Percentiles rank a stretch among this genome's conserved stretches.
phyloP scores from a whole-genome alignment of 1,140 invertebrate species.

The Thaumetopoea pityocampa region DNA sequence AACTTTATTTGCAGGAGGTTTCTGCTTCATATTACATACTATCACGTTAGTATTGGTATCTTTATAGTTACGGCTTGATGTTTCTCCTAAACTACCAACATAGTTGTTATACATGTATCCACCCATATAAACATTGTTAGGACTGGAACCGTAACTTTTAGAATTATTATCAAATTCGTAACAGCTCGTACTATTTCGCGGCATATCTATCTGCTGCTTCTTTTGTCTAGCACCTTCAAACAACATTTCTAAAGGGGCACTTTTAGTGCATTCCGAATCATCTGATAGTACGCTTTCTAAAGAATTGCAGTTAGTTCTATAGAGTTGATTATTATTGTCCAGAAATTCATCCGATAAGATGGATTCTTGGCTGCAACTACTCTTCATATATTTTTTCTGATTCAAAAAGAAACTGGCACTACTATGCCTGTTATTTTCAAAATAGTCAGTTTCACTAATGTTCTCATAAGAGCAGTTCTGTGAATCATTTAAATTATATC shows the following conservation, averaged over 20 bases:
- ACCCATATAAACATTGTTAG: slow-evolving; percentile 70
- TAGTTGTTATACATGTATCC: slow-evolving; percentile 71
- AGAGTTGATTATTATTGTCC: slow-evolving; percentile 78
- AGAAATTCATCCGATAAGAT: slow-evolving; percentile 82
- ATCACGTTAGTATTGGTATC: slow-evolving; percentile 6
- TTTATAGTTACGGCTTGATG: slow-evolving; percentile 41
- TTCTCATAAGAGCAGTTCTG: slow-evolving; percentile 73
- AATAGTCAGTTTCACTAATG: slow-evolving; percentile 60
- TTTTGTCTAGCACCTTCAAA: slow-evolving; percentile 74
- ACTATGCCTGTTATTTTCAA: slow-evolving; percentile 76
- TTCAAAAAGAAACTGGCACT: slow-evolving; percentile 82
- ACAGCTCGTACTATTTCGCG: slow-evolving; percentile 68
- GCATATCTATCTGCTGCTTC: slow-evolving; percentile 51
- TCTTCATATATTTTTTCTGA: slow-evolving; percentile 75
- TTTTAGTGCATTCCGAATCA: slow-evolving; percentile 86
- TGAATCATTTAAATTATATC: slow-evolving; percentile 67
- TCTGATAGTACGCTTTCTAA: slow-evolving; percentile 87
- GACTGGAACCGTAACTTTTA: slow-evolving; percentile 79
- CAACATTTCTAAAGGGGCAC: slow-evolving; percentile 83
- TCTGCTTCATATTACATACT: slow-evolving; percentile 20
- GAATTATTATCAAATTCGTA: slow-evolving; percentile 75
- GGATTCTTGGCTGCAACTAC: slow-evolving; percentile 82
- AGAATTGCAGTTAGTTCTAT: slow-evolving; percentile 81
- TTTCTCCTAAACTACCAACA: slow-evolving; percentile 42
- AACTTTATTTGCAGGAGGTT: slow-evolving; percentile 44